phyloP scores from a whole-genome alignment of 2,888 invertebrate species.

The Alviniconcha strummeri region DNA sequence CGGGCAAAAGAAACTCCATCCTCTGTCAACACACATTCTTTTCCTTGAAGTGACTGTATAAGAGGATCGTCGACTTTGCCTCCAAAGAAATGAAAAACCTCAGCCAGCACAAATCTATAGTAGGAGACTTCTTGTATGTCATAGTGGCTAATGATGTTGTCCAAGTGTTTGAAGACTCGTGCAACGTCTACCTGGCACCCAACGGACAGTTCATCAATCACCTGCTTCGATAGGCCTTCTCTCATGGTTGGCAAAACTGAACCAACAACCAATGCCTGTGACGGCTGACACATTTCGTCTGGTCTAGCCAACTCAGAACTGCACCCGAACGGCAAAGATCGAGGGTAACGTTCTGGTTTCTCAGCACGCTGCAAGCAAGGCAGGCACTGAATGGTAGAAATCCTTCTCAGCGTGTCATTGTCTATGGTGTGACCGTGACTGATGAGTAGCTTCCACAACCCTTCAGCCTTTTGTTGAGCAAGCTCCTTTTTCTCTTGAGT shows the following conservation, averaged over 20 bases:
- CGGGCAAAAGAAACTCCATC: background rate
- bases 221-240: background rate
- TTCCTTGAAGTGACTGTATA: background rate
- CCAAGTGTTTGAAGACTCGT: background rate
- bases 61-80: background rate
- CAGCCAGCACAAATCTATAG: background rate
- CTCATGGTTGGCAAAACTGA: background rate
- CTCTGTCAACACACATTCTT: slow-evolving; percentile 4
- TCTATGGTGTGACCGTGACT: background rate
- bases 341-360: background rate
- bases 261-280: background rate
- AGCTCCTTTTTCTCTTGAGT: background rate
- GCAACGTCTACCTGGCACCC: background rate
- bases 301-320: background rate
- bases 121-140: background rate
- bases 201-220: background rate
- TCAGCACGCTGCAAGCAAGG: background rate
- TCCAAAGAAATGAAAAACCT: background rate
- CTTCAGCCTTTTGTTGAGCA: background rate
- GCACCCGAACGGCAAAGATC: background rate
- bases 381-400: background rate
- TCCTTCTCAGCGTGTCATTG: background rate
- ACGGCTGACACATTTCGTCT: background rate
- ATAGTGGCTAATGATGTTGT: background rate
- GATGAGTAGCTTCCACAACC: slow-evolving; percentile 7